These are phyloP conservation scores for Calidris pugnax DNA, from an alignment of 2,113 vertebrate genomes.

Conservation along the genomic window DNA sequence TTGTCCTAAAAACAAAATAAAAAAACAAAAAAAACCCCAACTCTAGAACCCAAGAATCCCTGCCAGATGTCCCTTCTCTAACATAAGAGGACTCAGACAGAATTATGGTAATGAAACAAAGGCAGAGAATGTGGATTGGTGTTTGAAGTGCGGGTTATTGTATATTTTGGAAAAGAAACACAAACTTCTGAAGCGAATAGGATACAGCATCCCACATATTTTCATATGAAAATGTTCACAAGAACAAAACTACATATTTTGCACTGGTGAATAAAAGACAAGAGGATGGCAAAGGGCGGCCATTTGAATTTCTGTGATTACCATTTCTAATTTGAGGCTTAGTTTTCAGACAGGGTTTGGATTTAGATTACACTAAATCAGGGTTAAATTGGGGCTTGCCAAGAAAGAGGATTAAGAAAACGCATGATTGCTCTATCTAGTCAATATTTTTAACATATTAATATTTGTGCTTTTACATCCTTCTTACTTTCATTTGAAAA, in stretches of 20 bases:
- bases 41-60: neutral
- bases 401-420: conserved; percentile 17
- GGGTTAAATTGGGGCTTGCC: neutral
- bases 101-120: neutral
- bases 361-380: conserved; percentile 19
- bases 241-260: neutral
- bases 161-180: neutral
- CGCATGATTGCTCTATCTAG: neutral
- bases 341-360: neutral
- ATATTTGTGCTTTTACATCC: neutral
- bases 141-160: neutral
- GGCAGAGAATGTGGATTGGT: neutral
- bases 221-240: neutral
- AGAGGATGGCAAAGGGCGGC: neutral
- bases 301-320: neutral
- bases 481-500: neutral
- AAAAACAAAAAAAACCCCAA: too few relatives aligned
- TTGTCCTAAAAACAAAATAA: neutral
- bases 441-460: neutral
- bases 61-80: neutral
- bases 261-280: neutral
- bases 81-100: neutral
- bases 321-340: neutral
- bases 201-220: neutral
- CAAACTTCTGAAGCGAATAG: neutral